Base-by-base conservation (phyloP, 1,140 invertebrate species). In the Solenopsis fugax region DNA sequence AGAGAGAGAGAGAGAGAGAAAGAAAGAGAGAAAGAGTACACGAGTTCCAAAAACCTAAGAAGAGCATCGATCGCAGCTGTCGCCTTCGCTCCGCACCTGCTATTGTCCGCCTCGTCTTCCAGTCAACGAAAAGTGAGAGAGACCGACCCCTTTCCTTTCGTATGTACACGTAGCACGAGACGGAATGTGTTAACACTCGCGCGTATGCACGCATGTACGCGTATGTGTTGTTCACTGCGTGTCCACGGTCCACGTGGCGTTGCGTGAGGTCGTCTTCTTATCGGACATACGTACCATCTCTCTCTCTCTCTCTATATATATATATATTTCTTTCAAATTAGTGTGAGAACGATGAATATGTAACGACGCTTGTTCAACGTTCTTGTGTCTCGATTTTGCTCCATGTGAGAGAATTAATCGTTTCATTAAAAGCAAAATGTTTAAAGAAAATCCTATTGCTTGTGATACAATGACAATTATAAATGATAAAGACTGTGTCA, bases 11-110 rank as follows among this genome's bases (percentile, higher is more conserved):
- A 71, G 50, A 41, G 60, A 34, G 62, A n/a, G 52, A 37, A 60
- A 72, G 62, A 82, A 13, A 75, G 52, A 85, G 54, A 73, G 54
- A 71, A 50, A 41, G 60, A 34, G 62, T 37, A 71, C 71, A 89
- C 67, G 85, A 93, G 90, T 91, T 93, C 91, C 91, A 91, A 93
- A 94, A 94, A 93, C 92, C 92, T 93, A 91, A 91, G 92, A 93
- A 92, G 91, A 93, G 90, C 92, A 94, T 93, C 92, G 94, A 94
- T 94, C 93, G 93, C 94, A 95, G 94, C 94, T 95, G 94, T 93
- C 93, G 91, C 67, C 88, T 91, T 93, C 92, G 93, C 91, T 93
- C 87, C 86, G 93, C 94, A 95, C 94, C 94, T 95, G 94, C 94
- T 94, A 94, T 94, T 94, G 93, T 92, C 92, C 92, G 92, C 91